Conservation (phyloP, 2,113 vertebrate species). For the Felis chaus region DNA sequence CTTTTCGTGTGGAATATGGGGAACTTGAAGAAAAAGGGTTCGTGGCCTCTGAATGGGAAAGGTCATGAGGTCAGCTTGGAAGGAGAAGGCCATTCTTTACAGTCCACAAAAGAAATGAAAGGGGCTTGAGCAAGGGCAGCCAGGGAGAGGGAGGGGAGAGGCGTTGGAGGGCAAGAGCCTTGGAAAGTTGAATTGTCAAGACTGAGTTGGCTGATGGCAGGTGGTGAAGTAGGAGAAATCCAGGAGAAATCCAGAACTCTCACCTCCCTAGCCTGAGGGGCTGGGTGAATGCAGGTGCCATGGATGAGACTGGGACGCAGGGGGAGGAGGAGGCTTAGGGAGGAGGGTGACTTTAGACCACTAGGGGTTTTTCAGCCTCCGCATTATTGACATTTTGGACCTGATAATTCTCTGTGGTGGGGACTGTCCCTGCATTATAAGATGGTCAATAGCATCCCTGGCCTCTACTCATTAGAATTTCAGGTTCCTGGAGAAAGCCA, state of each 20-base stretch:
- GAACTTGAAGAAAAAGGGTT: background rate
- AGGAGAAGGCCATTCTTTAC: background rate
- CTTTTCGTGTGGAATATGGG: background rate
- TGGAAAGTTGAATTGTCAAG: too few species aligned
- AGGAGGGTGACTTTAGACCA: background rate
- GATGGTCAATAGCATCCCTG: background rate
- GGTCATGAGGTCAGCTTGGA: background rate
- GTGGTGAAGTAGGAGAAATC: background rate
- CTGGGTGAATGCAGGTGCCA: background rate
- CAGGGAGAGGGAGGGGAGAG: background rate
- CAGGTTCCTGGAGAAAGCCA: background rate
- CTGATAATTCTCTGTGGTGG: too few species aligned
- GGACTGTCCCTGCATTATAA: background rate
- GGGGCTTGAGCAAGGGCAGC: background rate
- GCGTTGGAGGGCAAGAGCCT: too few species aligned
- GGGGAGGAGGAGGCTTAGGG: background rate
- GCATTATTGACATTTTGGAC: background rate
- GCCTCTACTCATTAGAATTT: background rate
- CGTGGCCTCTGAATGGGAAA: background rate
- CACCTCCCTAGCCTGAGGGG: background rate
- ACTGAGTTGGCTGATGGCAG: rapidly evolving
- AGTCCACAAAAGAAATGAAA: background rate
- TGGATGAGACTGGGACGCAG: background rate
- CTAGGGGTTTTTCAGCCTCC: background rate
- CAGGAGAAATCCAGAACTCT: background rate